Conservation (phyloP, 2,113 vertebrate species). For the Hemiscyllium ocellatum region DNA sequence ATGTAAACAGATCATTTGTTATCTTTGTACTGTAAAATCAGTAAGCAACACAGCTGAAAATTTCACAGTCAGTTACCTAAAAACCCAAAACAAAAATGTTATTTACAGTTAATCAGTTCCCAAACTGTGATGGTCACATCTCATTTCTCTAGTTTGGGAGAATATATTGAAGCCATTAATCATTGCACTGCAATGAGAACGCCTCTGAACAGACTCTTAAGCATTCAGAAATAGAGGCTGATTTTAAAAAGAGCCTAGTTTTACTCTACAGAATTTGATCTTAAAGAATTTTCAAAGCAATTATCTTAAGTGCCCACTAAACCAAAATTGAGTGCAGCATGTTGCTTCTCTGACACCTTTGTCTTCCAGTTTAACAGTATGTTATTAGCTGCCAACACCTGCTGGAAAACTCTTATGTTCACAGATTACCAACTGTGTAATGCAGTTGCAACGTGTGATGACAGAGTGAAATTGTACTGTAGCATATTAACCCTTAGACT, state of each 20-base stretch:
- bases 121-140: not conserved
- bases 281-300: not conserved
- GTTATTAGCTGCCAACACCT: slow-evolving; percentile 2
- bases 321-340: not conserved
- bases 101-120: not conserved
- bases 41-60: not conserved
- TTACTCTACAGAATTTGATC: not conserved
- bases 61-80: not conserved
- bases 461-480: not conserved
- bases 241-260: not conserved
- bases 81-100: not conserved
- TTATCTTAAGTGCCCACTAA: not conserved
- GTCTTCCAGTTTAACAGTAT: slow-evolving; percentile 25
- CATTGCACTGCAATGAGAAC: not conserved
- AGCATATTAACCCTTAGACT: not conserved
- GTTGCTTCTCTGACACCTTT: slow-evolving; percentile 10
- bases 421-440: not conserved
- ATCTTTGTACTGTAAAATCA: not conserved
- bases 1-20: not conserved
- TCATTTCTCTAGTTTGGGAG: not conserved
- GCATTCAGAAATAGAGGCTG: not conserved
- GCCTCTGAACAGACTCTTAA: too few relatives aligned
- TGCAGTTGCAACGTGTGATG: not conserved
- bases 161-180: not conserved
- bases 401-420: slow-evolving; percentile 6